These are phyloP conservation scores for Sphecodes monilicornis DNA, from an alignment of 2,888 invertebrate species.

Conservation along the genomic window DNA sequence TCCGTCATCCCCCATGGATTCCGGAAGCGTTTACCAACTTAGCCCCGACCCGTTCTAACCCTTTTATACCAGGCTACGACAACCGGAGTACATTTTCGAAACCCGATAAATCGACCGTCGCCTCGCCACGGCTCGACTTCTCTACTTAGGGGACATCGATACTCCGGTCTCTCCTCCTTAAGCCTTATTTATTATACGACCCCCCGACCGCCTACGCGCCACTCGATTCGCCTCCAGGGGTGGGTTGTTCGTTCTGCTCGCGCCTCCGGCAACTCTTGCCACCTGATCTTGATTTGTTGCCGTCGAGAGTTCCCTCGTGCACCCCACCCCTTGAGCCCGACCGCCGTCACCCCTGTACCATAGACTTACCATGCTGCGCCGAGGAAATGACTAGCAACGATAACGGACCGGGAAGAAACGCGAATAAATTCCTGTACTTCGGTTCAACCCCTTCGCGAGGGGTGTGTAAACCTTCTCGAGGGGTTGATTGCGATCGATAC, in stretches of 20 bases:
- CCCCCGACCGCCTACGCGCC: conserved; percentile 42
- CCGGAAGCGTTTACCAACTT: background rate
- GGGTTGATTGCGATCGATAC: background rate
- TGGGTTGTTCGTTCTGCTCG: conserved; percentile 16
- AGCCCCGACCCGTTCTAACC: background rate
- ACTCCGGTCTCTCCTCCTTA: conserved; percentile 26
- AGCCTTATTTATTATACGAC: conserved; percentile 61
- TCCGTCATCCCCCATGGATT: conserved; percentile 41
- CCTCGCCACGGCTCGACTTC: background rate
- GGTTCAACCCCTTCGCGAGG: background rate
- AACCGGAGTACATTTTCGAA: conserved; percentile 20
- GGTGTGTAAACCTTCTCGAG: background rate
- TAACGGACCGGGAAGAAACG: conserved; percentile 35
- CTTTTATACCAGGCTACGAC: background rate
- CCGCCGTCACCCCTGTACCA: background rate
- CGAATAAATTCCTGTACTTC: conserved; percentile 36
- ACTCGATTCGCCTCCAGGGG: conserved; percentile 42
- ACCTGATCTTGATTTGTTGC: conserved; percentile 65
- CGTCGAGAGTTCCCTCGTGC: background rate
- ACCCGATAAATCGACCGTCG: conserved; percentile 42
- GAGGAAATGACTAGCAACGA: conserved; percentile 15
- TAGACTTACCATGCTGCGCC: background rate
- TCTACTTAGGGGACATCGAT: conserved; percentile 27
- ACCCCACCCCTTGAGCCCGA: too few relatives aligned
- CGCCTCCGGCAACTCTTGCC: conserved; percentile 22